Evolutionary conservation across 2,113 vertebrate genomes (phyloP).

Genomic region (Pangasianodon gigas): DNA sequence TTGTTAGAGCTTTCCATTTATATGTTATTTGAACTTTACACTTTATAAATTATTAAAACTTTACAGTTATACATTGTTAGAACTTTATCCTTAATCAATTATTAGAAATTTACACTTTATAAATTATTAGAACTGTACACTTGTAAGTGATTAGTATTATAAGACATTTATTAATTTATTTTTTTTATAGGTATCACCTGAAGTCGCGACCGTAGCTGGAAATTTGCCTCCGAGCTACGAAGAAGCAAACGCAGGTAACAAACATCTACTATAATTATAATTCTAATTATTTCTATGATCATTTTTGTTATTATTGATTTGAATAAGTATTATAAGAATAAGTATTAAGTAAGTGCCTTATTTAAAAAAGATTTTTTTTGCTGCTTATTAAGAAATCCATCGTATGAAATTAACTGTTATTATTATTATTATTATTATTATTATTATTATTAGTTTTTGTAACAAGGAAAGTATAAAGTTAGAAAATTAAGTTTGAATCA

Average conservation of each 20-base stretch:
- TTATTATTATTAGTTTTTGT: background rate
- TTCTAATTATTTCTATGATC: background rate
- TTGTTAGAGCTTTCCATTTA: background rate
- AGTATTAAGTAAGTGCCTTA: no score
- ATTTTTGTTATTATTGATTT: no score
- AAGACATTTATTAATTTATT: background rate
- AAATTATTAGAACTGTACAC: background rate
- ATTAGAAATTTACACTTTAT: background rate
- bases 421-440: background rate
- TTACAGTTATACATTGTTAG: background rate
- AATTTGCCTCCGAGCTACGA: constrained; percentile 81
- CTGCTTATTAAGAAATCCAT: background rate
- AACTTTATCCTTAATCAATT: background rate
- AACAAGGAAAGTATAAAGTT: background rate
- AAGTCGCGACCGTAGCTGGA: constrained; percentile 68
- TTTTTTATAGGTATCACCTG: constrained; percentile 74
- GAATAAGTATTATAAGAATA: background rate
- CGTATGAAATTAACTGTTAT: background rate
- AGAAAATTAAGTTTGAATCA: background rate
- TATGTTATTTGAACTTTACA: background rate
- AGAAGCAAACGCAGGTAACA: constrained; percentile 83
- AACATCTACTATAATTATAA: constrained; percentile 43
- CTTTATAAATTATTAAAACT: background rate
- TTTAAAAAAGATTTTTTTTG: background rate
- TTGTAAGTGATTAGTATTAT: background rate